A percentile compares a stretch with the other conserved stretches of the same genome.
phyloP scores from a whole-genome alignment of 2,888 invertebrate species.

The Allolobophora icterica region DNA sequence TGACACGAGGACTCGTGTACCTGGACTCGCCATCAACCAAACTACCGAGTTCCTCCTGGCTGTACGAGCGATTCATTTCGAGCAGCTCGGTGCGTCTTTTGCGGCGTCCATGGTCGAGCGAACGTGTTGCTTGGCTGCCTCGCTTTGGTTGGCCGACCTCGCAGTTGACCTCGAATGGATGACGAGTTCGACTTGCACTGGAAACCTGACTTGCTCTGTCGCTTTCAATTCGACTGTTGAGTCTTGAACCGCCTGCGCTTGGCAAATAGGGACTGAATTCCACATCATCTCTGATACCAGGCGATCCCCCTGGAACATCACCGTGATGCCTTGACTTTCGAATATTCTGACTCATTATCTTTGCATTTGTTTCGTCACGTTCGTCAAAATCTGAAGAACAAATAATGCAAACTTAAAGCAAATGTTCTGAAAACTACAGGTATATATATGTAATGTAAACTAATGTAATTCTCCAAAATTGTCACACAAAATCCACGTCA shows the following conservation, averaged over 20 bases:
- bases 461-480: too few relatives aligned
- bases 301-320: background rate
- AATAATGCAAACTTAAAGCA: background rate
- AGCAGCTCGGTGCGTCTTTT: background rate
- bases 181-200: background rate
- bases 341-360: background rate
- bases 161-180: slow-evolving; percentile 4
- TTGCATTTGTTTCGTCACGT: background rate
- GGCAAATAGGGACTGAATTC: background rate
- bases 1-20: background rate
- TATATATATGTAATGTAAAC: too few relatives aligned
- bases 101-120: background rate
- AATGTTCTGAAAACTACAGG: too few relatives aligned
- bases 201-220: too few relatives aligned
- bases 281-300: background rate
- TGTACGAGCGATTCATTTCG: background rate
- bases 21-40: background rate
- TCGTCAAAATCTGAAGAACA: background rate
- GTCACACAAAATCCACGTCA: too few relatives aligned
- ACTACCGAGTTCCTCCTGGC: background rate
- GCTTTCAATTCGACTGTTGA: background rate
- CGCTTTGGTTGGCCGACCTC: background rate
- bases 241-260: background rate
- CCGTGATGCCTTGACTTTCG: too few relatives aligned
- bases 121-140: background rate